A percentile compares a stretch with the other conserved stretches of the same genome.
Evolutionary conservation across 2,888 invertebrate species (phyloP).

Genomic region (Nemapogon koenigi): DNA sequence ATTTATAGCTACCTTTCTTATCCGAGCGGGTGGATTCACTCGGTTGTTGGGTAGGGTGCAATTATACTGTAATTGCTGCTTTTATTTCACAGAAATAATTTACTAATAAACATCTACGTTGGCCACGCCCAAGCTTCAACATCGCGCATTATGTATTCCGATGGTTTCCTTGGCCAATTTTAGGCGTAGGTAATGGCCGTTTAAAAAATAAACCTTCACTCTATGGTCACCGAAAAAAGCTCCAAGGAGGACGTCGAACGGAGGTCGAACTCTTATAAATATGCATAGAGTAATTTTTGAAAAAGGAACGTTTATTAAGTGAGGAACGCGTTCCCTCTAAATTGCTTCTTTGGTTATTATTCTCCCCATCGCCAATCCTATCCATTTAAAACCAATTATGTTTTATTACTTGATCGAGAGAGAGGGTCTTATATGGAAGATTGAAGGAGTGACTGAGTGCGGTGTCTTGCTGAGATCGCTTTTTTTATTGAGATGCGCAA

Average conservation of each 20-base stretch:
- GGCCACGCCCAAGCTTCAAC: slow-evolving; percentile 23
- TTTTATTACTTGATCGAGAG: slow-evolving; percentile 48
- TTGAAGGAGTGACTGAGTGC: slow-evolving; percentile 28
- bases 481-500: background rate
- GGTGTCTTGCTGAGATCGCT: too few species aligned
- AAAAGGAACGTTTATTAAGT: slow-evolving; percentile 33
- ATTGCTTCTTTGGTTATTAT: slow-evolving; percentile 43
- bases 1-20: slow-evolving; percentile 7
- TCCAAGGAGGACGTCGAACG: slow-evolving; percentile 11
- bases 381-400: slow-evolving; percentile 62
- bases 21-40: slow-evolving; percentile 3
- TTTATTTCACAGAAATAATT: slow-evolving; percentile 31
- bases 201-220: slow-evolving; percentile 8
- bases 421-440: slow-evolving; percentile 22
- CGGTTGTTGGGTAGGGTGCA: slow-evolving; percentile 15
- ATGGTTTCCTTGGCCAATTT: slow-evolving; percentile 1
- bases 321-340: slow-evolving; percentile 34
- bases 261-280: slow-evolving; percentile 31
- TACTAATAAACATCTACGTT: slow-evolving; percentile 25
- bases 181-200: slow-evolving; percentile 2
- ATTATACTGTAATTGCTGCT: slow-evolving; percentile 33
- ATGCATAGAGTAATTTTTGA: slow-evolving; percentile 47
- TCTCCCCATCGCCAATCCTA: slow-evolving; percentile 53
- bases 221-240: slow-evolving; percentile 24
- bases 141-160: slow-evolving; percentile 11